Evolutionary conservation across 2,888 invertebrate species (phyloP), one percentile per base, ranked within the genome.

Genomic region (Pollenia angustigena): DNA sequence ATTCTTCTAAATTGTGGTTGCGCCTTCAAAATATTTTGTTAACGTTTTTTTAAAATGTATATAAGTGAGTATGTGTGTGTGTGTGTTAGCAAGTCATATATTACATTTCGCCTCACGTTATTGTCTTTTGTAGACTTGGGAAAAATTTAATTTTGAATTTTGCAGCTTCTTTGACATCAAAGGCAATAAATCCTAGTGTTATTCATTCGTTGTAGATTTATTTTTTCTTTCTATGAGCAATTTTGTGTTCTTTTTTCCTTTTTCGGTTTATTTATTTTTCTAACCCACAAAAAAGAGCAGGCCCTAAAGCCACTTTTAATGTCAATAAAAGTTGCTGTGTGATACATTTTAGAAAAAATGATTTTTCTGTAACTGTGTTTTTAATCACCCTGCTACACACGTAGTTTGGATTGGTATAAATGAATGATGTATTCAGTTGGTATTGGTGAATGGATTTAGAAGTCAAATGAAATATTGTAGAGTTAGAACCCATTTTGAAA

Each of bases 141-240:
- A 74, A 81, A 76, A 87, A 84, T 81, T 81, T 69, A 78, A 84
- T 87, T 86, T 87, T 76, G 83, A 84, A 80, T 84, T 83, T 84
- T 75, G 71, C 71, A 81, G 46, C 76, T 86, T 83, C 80, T 83
- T 75, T 83, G 83, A 86, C 83, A 83, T 83, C 86, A 86, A 86
- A 86, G 83, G 76, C 86, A 86, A 86, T 86, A 83, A 80, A 83
- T 86, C 58, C 64, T 64, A 46, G 48, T 71, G 80, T 79, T 69
- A 79, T 60, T 58, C 60, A 69, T 69, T 60, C 48, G 10, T 58
- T 40, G 14, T n/a, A 16, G 18, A 18, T 58, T 58, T 48, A 50
- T 60, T 52, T 44, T 54, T 32, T n/a, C 12, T 48, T 23, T 60
- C 42, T 32, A 42, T 18, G 14, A 44, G 16, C 42, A 42, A 42